Conservation (phyloP, 2,888 invertebrate genomes). For the Prenolepis imparis region DNA sequence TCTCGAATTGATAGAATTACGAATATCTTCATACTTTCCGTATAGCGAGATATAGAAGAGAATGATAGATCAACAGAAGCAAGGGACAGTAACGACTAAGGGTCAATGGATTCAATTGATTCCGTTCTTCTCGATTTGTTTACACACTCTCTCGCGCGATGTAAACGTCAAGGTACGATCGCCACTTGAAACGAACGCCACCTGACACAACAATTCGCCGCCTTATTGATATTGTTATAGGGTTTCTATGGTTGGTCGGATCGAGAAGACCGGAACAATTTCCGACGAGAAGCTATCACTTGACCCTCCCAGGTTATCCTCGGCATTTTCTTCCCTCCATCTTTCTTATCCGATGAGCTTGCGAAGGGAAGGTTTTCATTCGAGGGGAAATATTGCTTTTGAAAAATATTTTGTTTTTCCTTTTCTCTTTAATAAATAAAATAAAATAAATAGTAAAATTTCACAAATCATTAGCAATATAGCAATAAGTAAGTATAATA, state of each 20-base stretch:
- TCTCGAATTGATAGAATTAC: not conserved
- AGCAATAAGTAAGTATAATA: too few species aligned
- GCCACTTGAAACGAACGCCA: conserved; percentile 41
- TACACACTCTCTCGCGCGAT: conserved; percentile 29
- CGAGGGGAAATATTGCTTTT: not conserved
- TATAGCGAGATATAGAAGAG: not conserved
- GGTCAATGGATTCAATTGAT: conserved; percentile 45
- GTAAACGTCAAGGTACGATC: conserved; percentile 37
- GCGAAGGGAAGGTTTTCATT: not conserved
- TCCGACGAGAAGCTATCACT: conserved; percentile 53
- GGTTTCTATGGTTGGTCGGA: conserved; percentile 52
- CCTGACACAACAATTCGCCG: conserved; percentile 50
- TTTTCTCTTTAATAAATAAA: not conserved
- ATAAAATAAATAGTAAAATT: not conserved
- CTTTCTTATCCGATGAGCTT: conserved; percentile 34
- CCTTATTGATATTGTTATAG: conserved; percentile 54
- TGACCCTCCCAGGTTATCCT: conserved; percentile 46
- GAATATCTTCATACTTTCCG: not conserved
- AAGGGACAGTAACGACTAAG: conserved; percentile 5
- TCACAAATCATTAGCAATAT: not conserved
- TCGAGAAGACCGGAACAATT: conserved; percentile 59
- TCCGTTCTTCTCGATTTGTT: conserved; percentile 43
- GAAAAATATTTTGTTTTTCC: not conserved
- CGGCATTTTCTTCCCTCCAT: not conserved
- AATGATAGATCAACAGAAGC: conserved; percentile 8